Evolutionary conservation across 2,797 vertebrate species (phyloP).

Genomic region (Schizopygopsis malacanthus): DNA sequence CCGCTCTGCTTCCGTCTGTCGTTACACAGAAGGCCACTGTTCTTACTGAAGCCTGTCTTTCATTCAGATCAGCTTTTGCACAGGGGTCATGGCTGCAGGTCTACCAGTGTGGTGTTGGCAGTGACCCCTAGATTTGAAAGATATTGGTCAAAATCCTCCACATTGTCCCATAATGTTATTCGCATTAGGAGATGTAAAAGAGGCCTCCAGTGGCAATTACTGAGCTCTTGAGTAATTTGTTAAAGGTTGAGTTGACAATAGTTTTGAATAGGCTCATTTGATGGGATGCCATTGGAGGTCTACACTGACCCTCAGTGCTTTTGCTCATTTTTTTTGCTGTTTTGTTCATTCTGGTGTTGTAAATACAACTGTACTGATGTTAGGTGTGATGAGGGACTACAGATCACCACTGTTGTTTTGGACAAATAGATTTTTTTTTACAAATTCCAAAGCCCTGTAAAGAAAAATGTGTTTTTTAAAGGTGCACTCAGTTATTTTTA

Average conservation of each 20-base stretch:
- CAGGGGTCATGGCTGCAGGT: constrained; percentile 55
- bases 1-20: constrained; percentile 72
- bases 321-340: neutral
- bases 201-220: constrained; percentile 52
- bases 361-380: constrained; percentile 14
- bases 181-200: constrained; percentile 43
- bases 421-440: neutral
- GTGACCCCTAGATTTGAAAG: constrained; percentile 81
- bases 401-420: neutral
- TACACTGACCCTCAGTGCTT: neutral
- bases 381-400: constrained; percentile 8
- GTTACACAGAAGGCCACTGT: constrained; percentile 78
- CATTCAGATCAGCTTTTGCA: constrained; percentile 68
- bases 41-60: constrained; percentile 77
- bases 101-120: constrained; percentile 50
- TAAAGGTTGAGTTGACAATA: constrained; percentile 56
- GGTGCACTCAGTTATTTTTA: neutral
- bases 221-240: constrained; percentile 67
- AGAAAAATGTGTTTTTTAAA: neutral
- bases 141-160: constrained; percentile 72
- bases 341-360: neutral
- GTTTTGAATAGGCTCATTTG: constrained; percentile 17
- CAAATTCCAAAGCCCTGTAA: neutral
- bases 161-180: constrained; percentile 57
- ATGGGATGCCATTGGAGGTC: neutral